These are phyloP conservation scores for Camponotus pennsylvanicus DNA, from an alignment of 1,140 invertebrate species.

Conservation along the genomic window DNA sequence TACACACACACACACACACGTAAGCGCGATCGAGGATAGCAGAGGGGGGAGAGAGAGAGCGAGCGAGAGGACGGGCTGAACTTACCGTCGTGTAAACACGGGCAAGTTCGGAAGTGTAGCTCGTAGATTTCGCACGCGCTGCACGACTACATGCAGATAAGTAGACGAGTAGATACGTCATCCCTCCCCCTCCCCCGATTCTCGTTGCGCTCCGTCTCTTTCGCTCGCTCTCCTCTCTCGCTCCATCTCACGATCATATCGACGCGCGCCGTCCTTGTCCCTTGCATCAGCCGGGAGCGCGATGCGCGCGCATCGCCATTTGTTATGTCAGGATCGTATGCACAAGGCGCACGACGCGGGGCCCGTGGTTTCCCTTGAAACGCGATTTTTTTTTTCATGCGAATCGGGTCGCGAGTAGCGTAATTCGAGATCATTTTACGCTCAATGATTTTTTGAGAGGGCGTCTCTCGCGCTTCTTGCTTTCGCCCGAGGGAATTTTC, in stretches of 20 bases:
- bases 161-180: neutral
- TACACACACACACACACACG: no score
- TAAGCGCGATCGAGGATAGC: no score
- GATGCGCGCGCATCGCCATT: slow-evolving; percentile 70
- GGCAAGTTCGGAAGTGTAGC: slow-evolving; percentile 53
- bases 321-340: slow-evolving; percentile 68
- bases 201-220: slow-evolving; percentile 28
- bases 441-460: neutral
- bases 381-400: neutral
- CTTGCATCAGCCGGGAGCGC: neutral
- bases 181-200: neutral
- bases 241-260: neutral
- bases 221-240: slow-evolving; percentile 12
- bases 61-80: slow-evolving; percentile 29
- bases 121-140: slow-evolving; percentile 55
- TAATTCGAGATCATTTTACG: neutral
- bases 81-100: slow-evolving; percentile 65
- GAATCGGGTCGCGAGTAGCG: neutral
- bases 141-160: slow-evolving; percentile 47
- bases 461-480: neutral
- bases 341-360: neutral
- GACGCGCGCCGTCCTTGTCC: slow-evolving; percentile 23
- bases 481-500: neutral
- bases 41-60: neutral
- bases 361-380: neutral